Evolutionary conservation across 2,797 vertebrate genomes (phyloP).

Genomic region (Iguana delicatissima): DNA sequence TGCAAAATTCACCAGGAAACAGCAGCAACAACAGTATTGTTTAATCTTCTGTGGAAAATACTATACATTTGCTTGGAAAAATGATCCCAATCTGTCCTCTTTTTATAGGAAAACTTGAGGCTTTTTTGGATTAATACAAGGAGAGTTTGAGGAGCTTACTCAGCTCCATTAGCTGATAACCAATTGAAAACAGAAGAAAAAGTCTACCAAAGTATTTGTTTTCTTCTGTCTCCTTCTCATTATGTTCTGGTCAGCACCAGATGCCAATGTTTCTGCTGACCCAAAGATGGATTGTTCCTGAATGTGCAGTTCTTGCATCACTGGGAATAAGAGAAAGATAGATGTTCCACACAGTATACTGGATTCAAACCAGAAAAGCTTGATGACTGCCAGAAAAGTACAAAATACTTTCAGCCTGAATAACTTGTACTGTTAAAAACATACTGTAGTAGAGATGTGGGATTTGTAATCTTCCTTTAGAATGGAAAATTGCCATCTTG

Average conservation of each 20-base stretch:
- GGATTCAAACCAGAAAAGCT: background rate
- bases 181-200: background rate
- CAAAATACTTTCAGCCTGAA: background rate
- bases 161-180: background rate
- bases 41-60: background rate
- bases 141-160: background rate
- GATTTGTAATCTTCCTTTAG: background rate
- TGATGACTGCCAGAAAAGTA: background rate
- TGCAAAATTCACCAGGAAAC: background rate
- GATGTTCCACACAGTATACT: background rate
- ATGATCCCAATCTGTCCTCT: background rate
- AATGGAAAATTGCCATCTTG: too few species aligned
- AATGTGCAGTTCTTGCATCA: background rate
- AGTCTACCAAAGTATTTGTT: background rate
- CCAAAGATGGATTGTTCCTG: background rate
- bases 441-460: background rate
- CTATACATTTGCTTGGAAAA: background rate
- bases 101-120: background rate
- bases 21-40: background rate
- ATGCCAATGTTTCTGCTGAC: background rate
- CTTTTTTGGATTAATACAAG: background rate
- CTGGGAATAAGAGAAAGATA: slow-evolving; percentile 1
- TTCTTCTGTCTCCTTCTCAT: background rate
- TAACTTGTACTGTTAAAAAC: background rate
- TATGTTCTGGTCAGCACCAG: background rate